phyloP scores from a whole-genome alignment of 2,797 vertebrate species.

The Dendrocincla fuliginosa region DNA sequence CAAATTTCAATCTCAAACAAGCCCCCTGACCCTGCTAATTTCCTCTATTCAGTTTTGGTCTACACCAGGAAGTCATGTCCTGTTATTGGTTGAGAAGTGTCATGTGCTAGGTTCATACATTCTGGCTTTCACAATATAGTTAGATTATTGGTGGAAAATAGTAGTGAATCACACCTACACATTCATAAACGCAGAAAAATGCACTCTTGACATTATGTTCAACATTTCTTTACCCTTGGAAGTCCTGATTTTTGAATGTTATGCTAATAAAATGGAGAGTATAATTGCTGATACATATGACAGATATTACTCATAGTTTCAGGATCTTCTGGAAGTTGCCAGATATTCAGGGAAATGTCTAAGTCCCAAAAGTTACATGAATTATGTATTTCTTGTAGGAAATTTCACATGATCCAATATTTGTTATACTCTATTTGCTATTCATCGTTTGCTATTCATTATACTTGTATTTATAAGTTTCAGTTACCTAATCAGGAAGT shows the following conservation, averaged over 20 bases:
- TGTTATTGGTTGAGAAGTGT: neutral
- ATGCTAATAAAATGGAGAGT: neutral
- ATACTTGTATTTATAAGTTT: slow-evolving; percentile 46
- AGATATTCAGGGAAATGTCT: slow-evolving; percentile 18
- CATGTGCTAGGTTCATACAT: neutral
- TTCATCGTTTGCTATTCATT: slow-evolving; percentile 61
- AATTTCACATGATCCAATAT: slow-evolving; percentile 30
- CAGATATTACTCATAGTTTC: neutral
- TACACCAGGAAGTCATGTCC: neutral
- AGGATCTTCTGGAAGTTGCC: neutral
- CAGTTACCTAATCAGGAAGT: slow-evolving; percentile 29
- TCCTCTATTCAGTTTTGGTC: neutral
- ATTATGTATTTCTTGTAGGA: slow-evolving; percentile 49
- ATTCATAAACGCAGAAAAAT: neutral
- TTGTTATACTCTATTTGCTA: slow-evolving; percentile 55
- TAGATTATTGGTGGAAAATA: neutral
- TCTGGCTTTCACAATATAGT: neutral
- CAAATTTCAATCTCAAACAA: slow-evolving; percentile 2
- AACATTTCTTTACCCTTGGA: neutral
- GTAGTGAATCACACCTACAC: neutral
- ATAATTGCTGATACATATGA: slow-evolving; percentile 19
- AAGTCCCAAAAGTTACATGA: slow-evolving; percentile 32
- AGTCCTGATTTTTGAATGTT: neutral
- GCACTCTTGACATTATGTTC: neutral
- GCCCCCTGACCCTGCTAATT: neutral